Conservation (phyloP, 2,113 vertebrate genomes). For the Micronisus gabar region DNA sequence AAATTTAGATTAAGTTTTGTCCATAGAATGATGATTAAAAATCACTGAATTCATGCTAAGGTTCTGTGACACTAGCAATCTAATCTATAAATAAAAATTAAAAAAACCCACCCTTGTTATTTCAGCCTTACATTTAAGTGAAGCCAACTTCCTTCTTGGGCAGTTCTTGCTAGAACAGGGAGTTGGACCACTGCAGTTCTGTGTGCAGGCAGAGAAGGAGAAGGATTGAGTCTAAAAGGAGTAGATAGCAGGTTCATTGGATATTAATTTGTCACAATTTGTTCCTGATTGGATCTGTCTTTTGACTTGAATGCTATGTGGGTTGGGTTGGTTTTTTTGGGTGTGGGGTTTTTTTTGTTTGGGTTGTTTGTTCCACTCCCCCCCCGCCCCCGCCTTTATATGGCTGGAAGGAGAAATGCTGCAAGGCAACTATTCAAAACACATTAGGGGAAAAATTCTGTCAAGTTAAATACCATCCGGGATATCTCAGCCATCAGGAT, state of each 20-base stretch:
- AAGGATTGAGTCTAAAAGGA: background rate
- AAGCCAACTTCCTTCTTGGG: background rate
- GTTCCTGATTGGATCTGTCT: background rate
- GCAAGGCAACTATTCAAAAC: background rate
- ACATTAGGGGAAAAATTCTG: background rate
- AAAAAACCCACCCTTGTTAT: background rate
- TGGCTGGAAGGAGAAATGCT: background rate
- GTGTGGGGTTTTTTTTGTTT: background rate
- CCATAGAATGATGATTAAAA: background rate
- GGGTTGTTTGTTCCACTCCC: no score
- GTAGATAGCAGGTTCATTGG: background rate
- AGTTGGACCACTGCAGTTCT: background rate
- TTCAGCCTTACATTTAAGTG: background rate
- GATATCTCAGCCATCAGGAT: background rate
- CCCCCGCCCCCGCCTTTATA: background rate
- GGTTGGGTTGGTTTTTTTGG: background rate
- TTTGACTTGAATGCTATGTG: background rate
- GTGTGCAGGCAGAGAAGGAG: background rate
- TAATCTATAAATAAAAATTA: background rate
- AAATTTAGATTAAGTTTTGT: background rate
- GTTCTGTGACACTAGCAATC: background rate
- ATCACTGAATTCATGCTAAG: background rate
- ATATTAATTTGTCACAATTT: background rate
- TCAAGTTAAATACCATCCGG: background rate
- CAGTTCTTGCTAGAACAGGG: background rate